phyloP scores from a whole-genome alignment of 2,888 invertebrate genomes.

The Petrophora chlorosata region DNA sequence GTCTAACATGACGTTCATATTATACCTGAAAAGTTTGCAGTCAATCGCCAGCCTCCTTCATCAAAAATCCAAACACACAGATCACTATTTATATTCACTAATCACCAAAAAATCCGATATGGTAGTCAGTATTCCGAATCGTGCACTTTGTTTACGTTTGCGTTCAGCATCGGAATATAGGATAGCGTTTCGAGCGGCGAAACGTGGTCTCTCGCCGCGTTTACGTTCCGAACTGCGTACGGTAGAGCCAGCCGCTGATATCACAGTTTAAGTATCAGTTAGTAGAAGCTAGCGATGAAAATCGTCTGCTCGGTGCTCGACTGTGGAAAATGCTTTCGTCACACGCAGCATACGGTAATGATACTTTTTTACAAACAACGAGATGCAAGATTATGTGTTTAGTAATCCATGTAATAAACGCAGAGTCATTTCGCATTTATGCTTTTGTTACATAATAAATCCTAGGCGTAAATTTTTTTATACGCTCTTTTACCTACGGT shows the following conservation, averaged over 20 bases:
- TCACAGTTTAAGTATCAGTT: constrained; percentile 24
- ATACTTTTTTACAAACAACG: constrained; percentile 31
- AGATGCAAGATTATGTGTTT: constrained; percentile 26
- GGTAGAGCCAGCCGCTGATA: constrained; percentile 7
- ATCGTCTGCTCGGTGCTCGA: constrained; percentile 48
- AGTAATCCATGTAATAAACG: constrained; percentile 29
- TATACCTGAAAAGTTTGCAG: constrained; percentile 31
- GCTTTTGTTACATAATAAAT: constrained; percentile 20
- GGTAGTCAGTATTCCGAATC: constrained; percentile 6
- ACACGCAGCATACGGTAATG: constrained; percentile 36
- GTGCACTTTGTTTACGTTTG: constrained; percentile 32
- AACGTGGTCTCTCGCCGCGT: constrained; percentile 20
- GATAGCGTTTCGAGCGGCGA: constrained; percentile 3
- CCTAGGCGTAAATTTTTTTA: constrained; percentile 12
- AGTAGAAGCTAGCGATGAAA: constrained; percentile 25
- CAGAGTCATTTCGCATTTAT: constrained; percentile 8
- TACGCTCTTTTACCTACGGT: constrained; percentile 5
- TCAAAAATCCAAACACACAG: constrained; percentile 24
- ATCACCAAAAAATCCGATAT: constrained; percentile 7
- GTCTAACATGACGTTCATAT: constrained; percentile 3
- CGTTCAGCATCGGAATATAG: constrained; percentile 13
- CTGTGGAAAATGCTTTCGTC: constrained; percentile 72
- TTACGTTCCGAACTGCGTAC: constrained; percentile 23
- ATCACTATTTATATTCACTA: constrained; percentile 21
- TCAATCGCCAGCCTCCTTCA: constrained; percentile 13